A percentile compares a stretch with the other conserved stretches of the same genome.
Conservation (phyloP, 53 echinoderm and acorn worm species). For the Echinometra lucunter region DNA sequence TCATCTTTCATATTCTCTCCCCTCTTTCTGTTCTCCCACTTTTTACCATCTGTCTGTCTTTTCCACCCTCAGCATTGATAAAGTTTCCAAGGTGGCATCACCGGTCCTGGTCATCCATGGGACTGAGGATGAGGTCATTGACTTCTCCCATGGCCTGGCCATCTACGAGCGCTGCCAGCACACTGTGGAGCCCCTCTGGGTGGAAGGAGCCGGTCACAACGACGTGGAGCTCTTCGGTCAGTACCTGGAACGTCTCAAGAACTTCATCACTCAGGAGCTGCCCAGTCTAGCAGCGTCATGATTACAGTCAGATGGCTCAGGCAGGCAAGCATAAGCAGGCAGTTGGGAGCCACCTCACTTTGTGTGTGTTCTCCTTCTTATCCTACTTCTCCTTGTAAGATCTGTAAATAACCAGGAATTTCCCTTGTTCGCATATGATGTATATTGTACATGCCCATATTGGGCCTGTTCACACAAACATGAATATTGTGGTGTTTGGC, state of each 20-base stretch:
- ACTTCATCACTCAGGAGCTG: conserved; percentile 95
- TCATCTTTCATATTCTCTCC: neutral
- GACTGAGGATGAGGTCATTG: conserved; percentile 99
- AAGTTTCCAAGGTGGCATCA: conserved; percentile 91
- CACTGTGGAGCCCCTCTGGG: conserved; percentile 98
- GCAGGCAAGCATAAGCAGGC: conserved; percentile 33
- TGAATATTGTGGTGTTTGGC: conserved; percentile 16
- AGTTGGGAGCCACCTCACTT: conserved; percentile 43
- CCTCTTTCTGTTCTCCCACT: neutral
- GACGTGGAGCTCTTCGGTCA: conserved; percentile 98
- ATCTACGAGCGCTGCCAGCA: conserved; percentile 97
- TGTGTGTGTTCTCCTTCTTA: conserved; percentile 48
- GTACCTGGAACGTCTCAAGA: conserved; percentile 98
- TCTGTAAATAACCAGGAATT: conserved; percentile 31
- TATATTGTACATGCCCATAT: neutral
- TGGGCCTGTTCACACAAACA: conserved; percentile 6
- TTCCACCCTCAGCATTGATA: conserved; percentile 86
- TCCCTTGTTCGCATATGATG: conserved; percentile 3
- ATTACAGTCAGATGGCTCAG: neutral
- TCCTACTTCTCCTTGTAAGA: conserved; percentile 25
- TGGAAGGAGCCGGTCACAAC: conserved; percentile 99
- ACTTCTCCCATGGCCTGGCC: conserved; percentile 98
- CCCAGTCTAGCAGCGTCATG: conserved; percentile 70
- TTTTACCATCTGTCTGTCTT: neutral
- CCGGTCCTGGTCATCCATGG: conserved; percentile 98